These are phyloP conservation scores for Cassiopea xamachana DNA, from an alignment of 30 jellyfish, hydroid and myxozoan genomes.

Conservation along the genomic window DNA sequence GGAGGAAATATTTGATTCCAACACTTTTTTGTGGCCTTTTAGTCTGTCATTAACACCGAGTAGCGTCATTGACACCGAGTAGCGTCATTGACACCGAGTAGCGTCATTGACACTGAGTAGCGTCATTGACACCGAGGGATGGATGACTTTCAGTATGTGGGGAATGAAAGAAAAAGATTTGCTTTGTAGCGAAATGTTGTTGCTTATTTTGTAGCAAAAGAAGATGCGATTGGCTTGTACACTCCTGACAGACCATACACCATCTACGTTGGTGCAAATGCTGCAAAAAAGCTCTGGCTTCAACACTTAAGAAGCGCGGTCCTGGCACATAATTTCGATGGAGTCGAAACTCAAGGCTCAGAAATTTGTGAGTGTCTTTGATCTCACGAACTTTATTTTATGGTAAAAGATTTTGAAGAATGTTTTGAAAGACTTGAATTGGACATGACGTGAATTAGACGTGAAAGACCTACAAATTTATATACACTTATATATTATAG, in stretches of 20 bases:
- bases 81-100: no score
- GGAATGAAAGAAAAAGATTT: no score
- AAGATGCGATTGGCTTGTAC: conserved; percentile 91
- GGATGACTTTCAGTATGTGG: neutral
- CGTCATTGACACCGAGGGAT: no score
- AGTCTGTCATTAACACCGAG: no score
- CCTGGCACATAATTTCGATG: conserved; percentile 56
- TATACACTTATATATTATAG: no score
- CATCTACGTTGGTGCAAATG: conserved; percentile 81
- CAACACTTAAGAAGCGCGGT: conserved; percentile 75
- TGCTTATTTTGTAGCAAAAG: conserved; percentile 58
- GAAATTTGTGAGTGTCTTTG: conserved; percentile 58
- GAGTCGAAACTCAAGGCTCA: conserved; percentile 23
- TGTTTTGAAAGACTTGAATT: no score
- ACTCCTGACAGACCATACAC: conserved; percentile 97
- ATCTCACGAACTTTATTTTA: neutral
- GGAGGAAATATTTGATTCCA: no score
- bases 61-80: no score
- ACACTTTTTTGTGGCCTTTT: no score
- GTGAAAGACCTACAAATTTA: no score
- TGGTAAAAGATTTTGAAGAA: neutral
- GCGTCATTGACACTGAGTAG: no score
- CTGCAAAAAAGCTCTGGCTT: conserved; percentile 89
- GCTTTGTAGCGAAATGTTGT: neutral
- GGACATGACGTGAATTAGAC: no score